Evolutionary conservation across 2,888 invertebrate genomes (phyloP).

Genomic region (Lamellibrachia satsuma): DNA sequence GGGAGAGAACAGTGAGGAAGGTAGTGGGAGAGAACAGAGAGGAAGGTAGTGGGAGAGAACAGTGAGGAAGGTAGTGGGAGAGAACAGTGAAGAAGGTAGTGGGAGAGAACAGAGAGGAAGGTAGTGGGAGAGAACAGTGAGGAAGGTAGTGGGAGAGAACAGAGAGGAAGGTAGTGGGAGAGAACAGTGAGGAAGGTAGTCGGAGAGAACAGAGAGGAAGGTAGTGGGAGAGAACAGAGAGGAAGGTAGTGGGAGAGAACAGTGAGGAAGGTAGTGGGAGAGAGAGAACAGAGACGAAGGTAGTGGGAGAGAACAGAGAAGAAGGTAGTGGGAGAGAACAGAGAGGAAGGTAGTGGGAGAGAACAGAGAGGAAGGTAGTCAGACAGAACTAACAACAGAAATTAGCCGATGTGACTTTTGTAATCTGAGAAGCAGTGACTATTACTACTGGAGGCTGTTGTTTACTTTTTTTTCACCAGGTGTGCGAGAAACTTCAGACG

Average conservation of each 20-base stretch:
- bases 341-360: neutral
- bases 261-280: neutral
- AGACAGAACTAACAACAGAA: neutral
- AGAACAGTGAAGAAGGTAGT: neutral
- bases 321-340: neutral
- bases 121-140: neutral
- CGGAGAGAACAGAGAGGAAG: neutral
- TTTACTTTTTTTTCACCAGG: neutral
- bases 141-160: neutral
- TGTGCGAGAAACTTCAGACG: neutral
- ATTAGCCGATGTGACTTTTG: neutral
- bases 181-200: neutral
- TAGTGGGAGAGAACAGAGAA: neutral
- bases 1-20: too few species aligned
- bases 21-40: too few species aligned
- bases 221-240: neutral
- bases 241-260: neutral
- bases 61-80: neutral
- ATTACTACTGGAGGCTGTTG: neutral
- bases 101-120: neutral
- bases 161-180: neutral
- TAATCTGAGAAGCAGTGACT: too few species aligned
- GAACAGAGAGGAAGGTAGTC: too few species aligned
- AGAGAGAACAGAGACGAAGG: neutral
- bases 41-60: constrained; percentile 1